Conservation (phyloP, 2,888 invertebrate genomes). For the Schizaphis graminum region DNA sequence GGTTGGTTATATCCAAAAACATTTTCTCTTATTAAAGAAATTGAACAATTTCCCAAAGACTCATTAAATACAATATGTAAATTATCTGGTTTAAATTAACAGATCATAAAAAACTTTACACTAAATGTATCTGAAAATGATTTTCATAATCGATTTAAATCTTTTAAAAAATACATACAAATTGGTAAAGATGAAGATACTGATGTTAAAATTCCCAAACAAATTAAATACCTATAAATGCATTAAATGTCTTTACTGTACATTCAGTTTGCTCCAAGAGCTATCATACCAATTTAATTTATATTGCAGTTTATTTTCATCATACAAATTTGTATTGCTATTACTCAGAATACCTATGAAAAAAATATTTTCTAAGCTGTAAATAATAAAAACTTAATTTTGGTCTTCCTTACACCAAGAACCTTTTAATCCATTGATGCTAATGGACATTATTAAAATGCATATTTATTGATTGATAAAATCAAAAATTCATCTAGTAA, state of each 20-base stretch:
- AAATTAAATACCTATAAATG: slow-evolving; percentile 19
- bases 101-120: neutral
- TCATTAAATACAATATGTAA: slow-evolving; percentile 15
- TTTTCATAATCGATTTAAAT: neutral
- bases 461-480: neutral
- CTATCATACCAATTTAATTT: neutral
- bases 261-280: neutral
- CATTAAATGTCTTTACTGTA: slow-evolving; percentile 1
- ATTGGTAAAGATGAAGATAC: neutral
- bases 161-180: neutral
- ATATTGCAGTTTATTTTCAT: neutral
- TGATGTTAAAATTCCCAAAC: neutral
- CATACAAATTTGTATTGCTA: neutral
- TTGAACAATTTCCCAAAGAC: slow-evolving; percentile 11
- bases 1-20: neutral
- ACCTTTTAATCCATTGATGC: neutral
- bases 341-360: too few relatives aligned
- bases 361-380: too few relatives aligned
- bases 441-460: neutral
- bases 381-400: neutral
- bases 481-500: too few relatives aligned
- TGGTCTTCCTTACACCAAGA: neutral
- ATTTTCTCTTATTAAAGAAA: neutral
- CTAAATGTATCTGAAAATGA: slow-evolving; percentile 10
- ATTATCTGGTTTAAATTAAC: neutral